Evolutionary conservation across 1,140 invertebrate species (phyloP).

Genomic region (Dendrolimus kikuchii): DNA sequence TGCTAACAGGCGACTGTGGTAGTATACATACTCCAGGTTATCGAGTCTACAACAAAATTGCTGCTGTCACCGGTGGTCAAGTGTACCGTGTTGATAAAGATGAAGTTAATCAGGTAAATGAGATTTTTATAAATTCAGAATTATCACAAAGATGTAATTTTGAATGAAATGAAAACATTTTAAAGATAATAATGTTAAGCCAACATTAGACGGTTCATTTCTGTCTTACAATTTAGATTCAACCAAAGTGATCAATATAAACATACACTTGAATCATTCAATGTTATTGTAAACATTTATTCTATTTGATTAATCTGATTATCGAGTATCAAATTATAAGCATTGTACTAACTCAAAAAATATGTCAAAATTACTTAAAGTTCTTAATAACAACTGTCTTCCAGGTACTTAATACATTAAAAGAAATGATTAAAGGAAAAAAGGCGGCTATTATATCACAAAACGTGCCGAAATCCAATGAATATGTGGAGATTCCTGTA

Average conservation of each 20-base stretch:
- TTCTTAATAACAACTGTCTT: neutral
- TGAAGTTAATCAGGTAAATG: slow-evolving; percentile 8
- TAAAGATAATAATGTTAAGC: no score
- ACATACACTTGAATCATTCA: no score
- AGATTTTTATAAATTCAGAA: neutral
- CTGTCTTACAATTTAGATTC: no score
- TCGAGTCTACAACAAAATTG: slow-evolving; percentile 40
- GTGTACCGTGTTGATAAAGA: slow-evolving; percentile 77
- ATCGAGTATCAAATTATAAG: no score
- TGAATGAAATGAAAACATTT: no score
- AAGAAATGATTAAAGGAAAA: slow-evolving; percentile 2
- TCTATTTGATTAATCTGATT: no score
- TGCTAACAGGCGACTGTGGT: slow-evolving; percentile 6
- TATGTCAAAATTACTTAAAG: no score
- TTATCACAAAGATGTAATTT: no score
- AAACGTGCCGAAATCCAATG: neutral
- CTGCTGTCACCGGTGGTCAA: slow-evolving; percentile 78
- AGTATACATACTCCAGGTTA: neutral
- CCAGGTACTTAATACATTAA: neutral
- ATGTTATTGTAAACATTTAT: no score
- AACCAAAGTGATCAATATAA: no score
- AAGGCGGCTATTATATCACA: neutral
- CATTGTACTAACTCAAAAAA: no score
- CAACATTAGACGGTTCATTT: no score
- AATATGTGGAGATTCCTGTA: neutral